These are phyloP conservation scores for Bathynomus jamesi DNA, from an alignment of 1,140 invertebrate genomes.

Conservation along the genomic window DNA sequence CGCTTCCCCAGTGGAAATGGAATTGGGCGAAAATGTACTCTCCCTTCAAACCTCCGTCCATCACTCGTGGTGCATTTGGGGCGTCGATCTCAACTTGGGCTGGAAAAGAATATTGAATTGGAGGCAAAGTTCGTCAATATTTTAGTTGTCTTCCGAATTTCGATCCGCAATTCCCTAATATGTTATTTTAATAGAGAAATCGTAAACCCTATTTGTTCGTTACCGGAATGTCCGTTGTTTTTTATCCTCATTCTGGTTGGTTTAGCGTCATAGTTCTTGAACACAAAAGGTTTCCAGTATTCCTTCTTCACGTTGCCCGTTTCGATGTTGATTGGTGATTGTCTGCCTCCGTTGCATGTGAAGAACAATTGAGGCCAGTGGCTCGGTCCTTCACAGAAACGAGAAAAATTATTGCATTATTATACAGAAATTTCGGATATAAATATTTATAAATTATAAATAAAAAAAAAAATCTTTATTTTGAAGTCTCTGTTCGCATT, in stretches of 20 bases:
- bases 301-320: slow-evolving; percentile 31
- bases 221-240: slow-evolving; percentile 36
- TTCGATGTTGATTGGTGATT: slow-evolving; percentile 37
- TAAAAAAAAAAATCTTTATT: no score
- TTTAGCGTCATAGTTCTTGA: slow-evolving; percentile 33
- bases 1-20: slow-evolving; percentile 79
- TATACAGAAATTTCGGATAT: no score
- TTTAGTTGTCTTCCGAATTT: not conserved
- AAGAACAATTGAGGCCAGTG: slow-evolving; percentile 28
- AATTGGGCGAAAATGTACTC: slow-evolving; percentile 70
- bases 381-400: slow-evolving; percentile 13
- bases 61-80: slow-evolving; percentile 15
- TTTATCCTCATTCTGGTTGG: slow-evolving; percentile 32
- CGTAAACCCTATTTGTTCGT: not conserved
- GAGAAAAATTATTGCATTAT: not conserved
- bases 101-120: slow-evolving; percentile 1
- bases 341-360: slow-evolving; percentile 24
- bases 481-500: no score
- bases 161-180: not conserved
- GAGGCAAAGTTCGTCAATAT: not conserved
- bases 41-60: slow-evolving; percentile 46
- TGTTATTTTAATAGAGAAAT: not conserved
- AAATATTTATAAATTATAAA: no score
- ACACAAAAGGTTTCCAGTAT: slow-evolving; percentile 26
- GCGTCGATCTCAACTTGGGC: slow-evolving; percentile 35